phyloP scores from a whole-genome alignment of 1,140 invertebrate genomes.

The Macrotrachela quadricornifera region DNA sequence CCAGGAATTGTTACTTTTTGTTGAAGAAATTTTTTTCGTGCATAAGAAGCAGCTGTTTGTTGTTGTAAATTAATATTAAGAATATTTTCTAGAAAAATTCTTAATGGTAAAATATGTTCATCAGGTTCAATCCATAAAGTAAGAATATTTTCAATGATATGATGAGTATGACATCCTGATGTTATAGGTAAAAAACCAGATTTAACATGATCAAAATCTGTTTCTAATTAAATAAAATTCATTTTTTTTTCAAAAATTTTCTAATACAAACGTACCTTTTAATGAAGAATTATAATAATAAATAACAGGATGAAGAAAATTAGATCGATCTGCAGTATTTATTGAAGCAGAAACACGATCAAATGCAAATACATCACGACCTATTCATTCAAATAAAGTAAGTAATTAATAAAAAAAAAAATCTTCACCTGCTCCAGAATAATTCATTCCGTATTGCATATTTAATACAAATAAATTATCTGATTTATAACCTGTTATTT shows the following conservation, averaged over 20 bases:
- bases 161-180: conserved; percentile 15
- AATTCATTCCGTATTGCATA: conserved; percentile 32
- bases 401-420: background rate
- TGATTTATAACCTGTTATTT: conserved; percentile 20
- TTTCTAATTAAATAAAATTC: conserved; percentile 10
- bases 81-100: conserved; percentile 26
- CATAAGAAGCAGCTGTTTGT: too few relatives aligned
- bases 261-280: conserved; percentile 17
- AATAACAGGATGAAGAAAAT: conserved; percentile 34
- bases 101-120: conserved; percentile 27
- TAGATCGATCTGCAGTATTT: conserved; percentile 28
- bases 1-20: too few relatives aligned
- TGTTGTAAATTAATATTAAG: conserved; percentile 7
- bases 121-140: conserved; percentile 27
- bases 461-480: conserved; percentile 21
- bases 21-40: too few relatives aligned
- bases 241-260: background rate
- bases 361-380: conserved; percentile 28
- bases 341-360: conserved; percentile 30
- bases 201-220: background rate
- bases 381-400: background rate
- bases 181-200: background rate
- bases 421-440: conserved; percentile 31
- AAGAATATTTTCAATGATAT: conserved; percentile 33
- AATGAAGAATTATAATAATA: conserved; percentile 29